Evolutionary conservation across 2,113 vertebrate genomes (phyloP).

Genomic region (Dendrocopos noguchii): DNA sequence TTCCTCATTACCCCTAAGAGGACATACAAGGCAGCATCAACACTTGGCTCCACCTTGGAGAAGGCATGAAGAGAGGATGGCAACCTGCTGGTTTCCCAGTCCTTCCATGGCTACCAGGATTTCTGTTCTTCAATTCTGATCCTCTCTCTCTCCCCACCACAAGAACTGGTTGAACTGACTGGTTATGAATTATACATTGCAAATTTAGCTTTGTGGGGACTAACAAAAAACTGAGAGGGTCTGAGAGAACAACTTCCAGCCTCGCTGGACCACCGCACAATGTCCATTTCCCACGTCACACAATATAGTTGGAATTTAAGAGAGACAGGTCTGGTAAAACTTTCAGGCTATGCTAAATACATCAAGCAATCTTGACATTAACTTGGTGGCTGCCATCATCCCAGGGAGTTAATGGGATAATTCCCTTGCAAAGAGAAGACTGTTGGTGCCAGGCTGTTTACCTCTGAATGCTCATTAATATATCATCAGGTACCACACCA

Average conservation of each 20-base stretch:
- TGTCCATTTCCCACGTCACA: background rate
- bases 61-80: background rate
- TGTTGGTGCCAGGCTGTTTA: background rate
- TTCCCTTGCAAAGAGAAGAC: background rate
- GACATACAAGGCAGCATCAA: background rate
- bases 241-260: background rate
- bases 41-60: background rate
- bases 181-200: background rate
- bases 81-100: background rate
- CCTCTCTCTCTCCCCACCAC: background rate
- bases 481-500: background rate
- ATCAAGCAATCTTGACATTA: background rate
- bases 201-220: background rate
- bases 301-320: background rate
- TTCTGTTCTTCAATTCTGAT: background rate
- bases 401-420: background rate
- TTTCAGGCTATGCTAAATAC: background rate
- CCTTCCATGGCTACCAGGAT: background rate
- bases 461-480: background rate
- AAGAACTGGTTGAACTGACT: background rate
- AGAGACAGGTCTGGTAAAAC: background rate
- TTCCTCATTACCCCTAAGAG: conserved; percentile 25
- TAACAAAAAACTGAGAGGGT: background rate
- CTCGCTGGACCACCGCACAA: accelerated
- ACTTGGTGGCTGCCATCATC: background rate